These are phyloP conservation scores for Andrena bicolor DNA, from an alignment of 2,888 invertebrate species.

Conservation along the genomic window DNA sequence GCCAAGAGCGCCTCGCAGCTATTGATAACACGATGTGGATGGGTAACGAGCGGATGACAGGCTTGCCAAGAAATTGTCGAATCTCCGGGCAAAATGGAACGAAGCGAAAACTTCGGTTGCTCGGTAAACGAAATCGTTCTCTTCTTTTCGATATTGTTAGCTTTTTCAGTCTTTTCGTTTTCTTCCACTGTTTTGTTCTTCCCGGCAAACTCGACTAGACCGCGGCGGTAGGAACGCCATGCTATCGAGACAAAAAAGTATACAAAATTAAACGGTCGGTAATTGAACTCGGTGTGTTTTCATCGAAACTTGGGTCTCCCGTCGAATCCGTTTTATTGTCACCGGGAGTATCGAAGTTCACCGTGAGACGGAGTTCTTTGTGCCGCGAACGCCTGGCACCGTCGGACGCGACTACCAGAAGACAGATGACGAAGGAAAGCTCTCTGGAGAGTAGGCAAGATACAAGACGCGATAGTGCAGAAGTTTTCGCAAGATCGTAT, in stretches of 20 bases:
- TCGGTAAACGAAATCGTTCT: slow-evolving; percentile 31
- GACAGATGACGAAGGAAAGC: slow-evolving; percentile 64
- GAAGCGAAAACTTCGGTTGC: background rate
- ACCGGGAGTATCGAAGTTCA: slow-evolving; percentile 51
- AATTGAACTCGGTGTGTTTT: slow-evolving; percentile 13
- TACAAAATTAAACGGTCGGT: slow-evolving; percentile 26
- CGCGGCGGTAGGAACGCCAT: background rate
- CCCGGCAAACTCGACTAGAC: slow-evolving; percentile 4
- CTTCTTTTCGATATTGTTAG: slow-evolving; percentile 11
- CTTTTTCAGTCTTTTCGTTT: background rate
- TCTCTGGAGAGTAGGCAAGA: slow-evolving; percentile 54
- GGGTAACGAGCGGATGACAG: slow-evolving; percentile 60
- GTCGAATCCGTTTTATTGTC: slow-evolving; percentile 45
- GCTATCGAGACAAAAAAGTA: background rate
- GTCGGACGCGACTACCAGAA: slow-evolving; percentile 50
- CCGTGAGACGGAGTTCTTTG: slow-evolving; percentile 17
- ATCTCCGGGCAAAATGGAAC: slow-evolving; percentile 16
- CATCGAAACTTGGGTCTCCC: background rate
- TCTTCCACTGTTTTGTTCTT: background rate
- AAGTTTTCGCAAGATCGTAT: slow-evolving; percentile 71
- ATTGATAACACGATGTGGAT: slow-evolving; percentile 50
- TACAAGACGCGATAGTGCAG: slow-evolving; percentile 53
- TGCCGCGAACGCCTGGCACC: slow-evolving; percentile 38
- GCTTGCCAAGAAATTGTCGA: slow-evolving; percentile 58
- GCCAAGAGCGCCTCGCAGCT: slow-evolving; percentile 30